These are phyloP conservation scores for Ridgeia piscesae DNA, from an alignment of 1,140 invertebrate species.

Conservation along the genomic window DNA sequence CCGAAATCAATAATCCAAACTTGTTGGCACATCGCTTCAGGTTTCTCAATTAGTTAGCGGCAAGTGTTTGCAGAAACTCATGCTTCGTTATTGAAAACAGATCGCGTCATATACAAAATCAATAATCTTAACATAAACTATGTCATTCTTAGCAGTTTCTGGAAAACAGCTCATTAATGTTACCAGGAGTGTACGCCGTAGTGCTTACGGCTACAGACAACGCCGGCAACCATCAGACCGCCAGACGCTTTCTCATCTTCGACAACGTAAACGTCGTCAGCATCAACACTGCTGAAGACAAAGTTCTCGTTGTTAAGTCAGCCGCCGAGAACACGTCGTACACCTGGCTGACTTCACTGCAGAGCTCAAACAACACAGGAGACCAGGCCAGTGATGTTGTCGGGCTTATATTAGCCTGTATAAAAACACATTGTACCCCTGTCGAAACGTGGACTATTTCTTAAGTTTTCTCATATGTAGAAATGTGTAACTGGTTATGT, in stretches of 20 bases:
- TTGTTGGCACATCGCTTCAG: too few relatives aligned
- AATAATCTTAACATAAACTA: too few relatives aligned
- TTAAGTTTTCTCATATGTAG: too few relatives aligned
- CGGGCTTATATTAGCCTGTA: too few relatives aligned
- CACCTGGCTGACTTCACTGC: background rate
- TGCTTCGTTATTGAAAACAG: too few relatives aligned
- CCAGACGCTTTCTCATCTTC: conserved; percentile 14
- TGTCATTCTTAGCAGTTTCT: background rate
- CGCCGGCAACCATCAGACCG: background rate
- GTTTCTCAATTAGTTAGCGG: too few relatives aligned
- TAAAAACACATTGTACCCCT: too few relatives aligned
- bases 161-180: background rate
- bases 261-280: background rate
- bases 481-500: too few relatives aligned
- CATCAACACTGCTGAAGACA: background rate
- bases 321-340: conserved; percentile 3
- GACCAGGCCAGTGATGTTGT: background rate
- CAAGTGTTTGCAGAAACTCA: too few relatives aligned
- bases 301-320: background rate
- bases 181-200: conserved; percentile 11
- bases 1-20: too few relatives aligned
- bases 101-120: too few relatives aligned
- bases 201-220: background rate
- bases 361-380: background rate
- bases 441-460: too few relatives aligned